phyloP scores from a whole-genome alignment of 64 coral and sea anemone genomes.

The Platygyra sinensis region DNA sequence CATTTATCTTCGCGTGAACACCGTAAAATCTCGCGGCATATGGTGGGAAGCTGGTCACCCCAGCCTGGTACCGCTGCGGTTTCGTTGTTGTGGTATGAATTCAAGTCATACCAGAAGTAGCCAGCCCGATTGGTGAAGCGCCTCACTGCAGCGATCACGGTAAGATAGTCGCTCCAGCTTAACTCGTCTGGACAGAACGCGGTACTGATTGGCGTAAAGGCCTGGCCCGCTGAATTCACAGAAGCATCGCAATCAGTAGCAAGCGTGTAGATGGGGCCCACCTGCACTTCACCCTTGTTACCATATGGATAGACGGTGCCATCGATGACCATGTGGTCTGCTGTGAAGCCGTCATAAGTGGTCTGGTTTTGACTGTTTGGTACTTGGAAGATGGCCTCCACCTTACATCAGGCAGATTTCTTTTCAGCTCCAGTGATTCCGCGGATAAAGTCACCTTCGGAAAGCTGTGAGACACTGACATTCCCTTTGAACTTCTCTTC shows the following conservation, averaged over 20 bases:
- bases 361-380: constrained; percentile 3
- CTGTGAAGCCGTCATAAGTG: constrained; percentile 51
- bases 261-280: background rate
- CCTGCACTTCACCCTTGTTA: background rate
- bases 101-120: constrained; percentile 26
- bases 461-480: constrained; percentile 39
- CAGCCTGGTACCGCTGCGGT: background rate
- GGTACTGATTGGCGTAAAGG: constrained; percentile 43
- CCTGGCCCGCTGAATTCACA: constrained; percentile 33
- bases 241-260: constrained; percentile 48
- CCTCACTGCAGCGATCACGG: constrained; percentile 29
- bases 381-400: constrained; percentile 14
- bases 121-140: constrained; percentile 12
- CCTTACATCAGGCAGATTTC: constrained; percentile 29
- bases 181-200: constrained; percentile 49
- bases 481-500: constrained; percentile 21
- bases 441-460: constrained; percentile 44
- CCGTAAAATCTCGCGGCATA: constrained; percentile 25
- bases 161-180: constrained; percentile 29
- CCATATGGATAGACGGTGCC: constrained; percentile 21
- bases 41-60: constrained; percentile 5
- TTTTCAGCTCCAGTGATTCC: constrained; percentile 24
- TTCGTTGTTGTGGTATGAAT: constrained; percentile 18
- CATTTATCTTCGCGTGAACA: constrained; percentile 27
- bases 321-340: constrained; percentile 45